Percentiles rank a stretch among this genome's conserved stretches.
Evolutionary conservation across 2,888 invertebrate species (phyloP).

Genomic region (Harpagoxenus sublaevis): DNA sequence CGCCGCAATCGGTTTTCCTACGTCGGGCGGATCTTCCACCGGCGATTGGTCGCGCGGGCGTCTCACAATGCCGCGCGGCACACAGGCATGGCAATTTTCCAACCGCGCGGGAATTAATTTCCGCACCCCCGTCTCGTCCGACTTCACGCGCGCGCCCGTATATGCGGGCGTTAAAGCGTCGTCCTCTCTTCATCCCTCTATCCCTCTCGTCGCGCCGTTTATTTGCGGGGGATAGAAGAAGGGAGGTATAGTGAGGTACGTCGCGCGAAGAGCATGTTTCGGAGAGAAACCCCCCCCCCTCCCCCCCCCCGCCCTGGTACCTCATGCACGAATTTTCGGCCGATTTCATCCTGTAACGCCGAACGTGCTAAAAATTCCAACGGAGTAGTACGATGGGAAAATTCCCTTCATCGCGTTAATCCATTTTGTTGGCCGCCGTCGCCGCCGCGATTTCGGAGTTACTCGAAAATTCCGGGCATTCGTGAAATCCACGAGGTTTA

Average conservation of each 20-base stretch:
- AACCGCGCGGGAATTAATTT: constrained; percentile 66
- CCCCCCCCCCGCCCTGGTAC: too few relatives aligned
- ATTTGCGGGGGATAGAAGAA: constrained; percentile 24
- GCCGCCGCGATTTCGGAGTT: constrained; percentile 36
- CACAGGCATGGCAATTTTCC: constrained; percentile 59
- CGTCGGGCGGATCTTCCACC: constrained; percentile 35
- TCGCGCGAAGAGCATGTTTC: constrained; percentile 7
- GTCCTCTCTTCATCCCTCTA: background rate
- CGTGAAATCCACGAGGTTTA: constrained; percentile 23
- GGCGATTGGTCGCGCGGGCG: constrained; percentile 42
- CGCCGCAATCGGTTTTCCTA: constrained; percentile 56
- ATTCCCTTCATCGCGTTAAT: constrained; percentile 52
- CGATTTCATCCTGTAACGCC: constrained; percentile 53
- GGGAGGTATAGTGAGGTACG: background rate
- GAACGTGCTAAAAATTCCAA: constrained; percentile 56
- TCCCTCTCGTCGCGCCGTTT: constrained; percentile 14
- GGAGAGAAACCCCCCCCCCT: constrained; percentile 16
- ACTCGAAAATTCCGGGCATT: constrained; percentile 33
- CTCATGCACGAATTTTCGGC: constrained; percentile 55
- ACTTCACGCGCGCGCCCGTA: constrained; percentile 37
- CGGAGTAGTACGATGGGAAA: constrained; percentile 45
- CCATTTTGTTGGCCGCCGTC: constrained; percentile 43
- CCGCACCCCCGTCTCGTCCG: constrained; percentile 43
- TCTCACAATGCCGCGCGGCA: constrained; percentile 46
- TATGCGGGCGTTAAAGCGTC: constrained; percentile 41